A percentile compares a stretch with the other conserved stretches of the same genome.
Evolutionary conservation across 2,797 vertebrate genomes (phyloP).

Genomic region (Propithecus deckenii): DNA sequence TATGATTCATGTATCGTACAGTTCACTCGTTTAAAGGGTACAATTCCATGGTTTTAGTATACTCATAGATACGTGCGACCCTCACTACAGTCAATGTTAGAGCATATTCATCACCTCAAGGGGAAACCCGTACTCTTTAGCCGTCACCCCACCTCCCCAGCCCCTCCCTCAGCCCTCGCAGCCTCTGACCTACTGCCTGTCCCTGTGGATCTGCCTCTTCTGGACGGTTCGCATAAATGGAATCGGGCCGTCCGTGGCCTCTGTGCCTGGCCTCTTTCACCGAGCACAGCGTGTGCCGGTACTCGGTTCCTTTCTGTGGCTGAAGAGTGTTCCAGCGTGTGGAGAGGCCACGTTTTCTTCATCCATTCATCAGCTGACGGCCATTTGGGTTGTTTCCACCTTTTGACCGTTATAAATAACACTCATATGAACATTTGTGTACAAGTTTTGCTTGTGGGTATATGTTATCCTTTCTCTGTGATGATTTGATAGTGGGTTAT

Average conservation of each 20-base stretch:
- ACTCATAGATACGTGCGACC: background rate
- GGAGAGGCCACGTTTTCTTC: accelerated
- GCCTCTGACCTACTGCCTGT: background rate
- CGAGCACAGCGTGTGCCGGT: accelerated
- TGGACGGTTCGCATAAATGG: background rate
- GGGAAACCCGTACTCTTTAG: background rate
- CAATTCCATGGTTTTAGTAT: background rate
- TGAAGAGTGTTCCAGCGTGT: background rate
- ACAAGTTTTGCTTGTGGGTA: background rate
- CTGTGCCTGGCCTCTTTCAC: too few species aligned
- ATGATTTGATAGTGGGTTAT: background rate
- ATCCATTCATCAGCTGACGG: background rate
- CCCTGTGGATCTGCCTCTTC: background rate
- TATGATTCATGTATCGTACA: background rate
- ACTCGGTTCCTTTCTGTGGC: background rate
- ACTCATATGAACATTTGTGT: too few species aligned
- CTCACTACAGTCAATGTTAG: background rate
- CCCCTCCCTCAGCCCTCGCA: background rate
- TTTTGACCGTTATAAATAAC: background rate
- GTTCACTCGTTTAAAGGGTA: background rate
- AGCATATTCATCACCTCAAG: too few species aligned
- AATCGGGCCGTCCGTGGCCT: accelerated
- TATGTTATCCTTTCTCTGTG: background rate
- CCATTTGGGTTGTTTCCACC: background rate
- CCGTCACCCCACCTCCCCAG: too few species aligned